Evolutionary conservation across 2,888 invertebrate genomes (phyloP), one percentile per base, ranked within the genome.

Genomic region (Dryobota labecula): DNA sequence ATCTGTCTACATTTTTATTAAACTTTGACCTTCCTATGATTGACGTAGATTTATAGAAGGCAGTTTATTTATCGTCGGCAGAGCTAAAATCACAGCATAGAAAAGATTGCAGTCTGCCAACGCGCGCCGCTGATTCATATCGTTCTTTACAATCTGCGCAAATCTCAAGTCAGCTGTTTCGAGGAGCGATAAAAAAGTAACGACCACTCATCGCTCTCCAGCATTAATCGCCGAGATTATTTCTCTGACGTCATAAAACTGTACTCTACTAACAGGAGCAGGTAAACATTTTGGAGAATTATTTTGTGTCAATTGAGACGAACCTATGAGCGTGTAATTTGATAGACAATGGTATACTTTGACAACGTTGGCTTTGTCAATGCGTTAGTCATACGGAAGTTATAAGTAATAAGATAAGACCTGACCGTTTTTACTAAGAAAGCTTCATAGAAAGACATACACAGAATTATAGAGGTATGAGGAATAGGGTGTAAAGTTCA

Each of bases 171-270:
- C 84, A 84, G 78, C 82, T 85, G 73, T 78, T 84, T 74, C 54
- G 41, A 45, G 68, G 54, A 62, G 74, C 66, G 67, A 83, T 86
- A 80, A 85, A 86, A 86, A 77, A 70, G 67, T 80, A 70, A 86
- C 80, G 77, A 73, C 62, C 84, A 78, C 79, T 86, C 82, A 47
- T 73, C 72, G 53, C 69, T 75, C 68, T 75, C 70, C 47, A 65
- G 58, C 18, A 71, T 82, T 82, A 74, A 78, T 81, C 57, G 53
- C 47, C 20, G 13, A 80, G 75, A 84, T 84, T 78, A 78, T 80
- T 75, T 61, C 53, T 61, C 56, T 77, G 73, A 73, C 70, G 61
- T 73, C 67, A 73, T 82, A 77, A 78, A 84, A 74, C 18, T 56
- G 60, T 70, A 70, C 61, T 65, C 65, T 60, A 45, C 53, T 24